Evolutionary conservation across 2,888 invertebrate genomes (phyloP).

Genomic region (Tricholauxania praeusta): DNA sequence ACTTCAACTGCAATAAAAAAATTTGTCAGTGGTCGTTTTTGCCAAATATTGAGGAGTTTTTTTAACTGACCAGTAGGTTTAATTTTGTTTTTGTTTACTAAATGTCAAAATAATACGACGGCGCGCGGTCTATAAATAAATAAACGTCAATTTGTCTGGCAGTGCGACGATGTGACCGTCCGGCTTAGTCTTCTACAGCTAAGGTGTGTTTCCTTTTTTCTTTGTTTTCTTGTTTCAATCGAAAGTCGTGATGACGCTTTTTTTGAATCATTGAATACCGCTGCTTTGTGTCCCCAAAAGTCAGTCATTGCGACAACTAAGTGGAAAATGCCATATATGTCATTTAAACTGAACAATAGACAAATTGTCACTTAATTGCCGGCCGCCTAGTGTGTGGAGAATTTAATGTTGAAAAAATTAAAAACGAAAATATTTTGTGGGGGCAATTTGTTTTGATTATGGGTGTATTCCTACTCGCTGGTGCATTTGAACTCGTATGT

Average conservation of each 20-base stretch:
- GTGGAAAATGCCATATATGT: constrained; percentile 34
- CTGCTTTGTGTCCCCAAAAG: not conserved
- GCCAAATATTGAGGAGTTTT: too few relatives aligned
- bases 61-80: too few relatives aligned
- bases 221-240: constrained; percentile 17
- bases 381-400: constrained; percentile 29
- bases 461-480: constrained; percentile 2
- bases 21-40: too few relatives aligned
- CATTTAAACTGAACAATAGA: constrained; percentile 40
- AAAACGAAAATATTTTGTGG: not conserved
- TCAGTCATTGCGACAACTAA: constrained; percentile 8
- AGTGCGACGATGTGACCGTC: too few relatives aligned
- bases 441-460: not conserved
- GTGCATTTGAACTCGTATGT: not conserved
- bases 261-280: constrained; percentile 26
- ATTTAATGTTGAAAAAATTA: not conserved
- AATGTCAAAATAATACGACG: too few relatives aligned
- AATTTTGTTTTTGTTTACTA: too few relatives aligned
- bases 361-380: constrained; percentile 44
- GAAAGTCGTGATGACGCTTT: constrained; percentile 39
- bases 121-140: too few relatives aligned
- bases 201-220: constrained; percentile 28
- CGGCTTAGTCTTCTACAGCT: not conserved
- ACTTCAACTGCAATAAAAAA: too few relatives aligned
- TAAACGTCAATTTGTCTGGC: too few relatives aligned